Base-by-base conservation (phyloP, 2,797 vertebrate species). In the Rhyacichthys aspro region DNA sequence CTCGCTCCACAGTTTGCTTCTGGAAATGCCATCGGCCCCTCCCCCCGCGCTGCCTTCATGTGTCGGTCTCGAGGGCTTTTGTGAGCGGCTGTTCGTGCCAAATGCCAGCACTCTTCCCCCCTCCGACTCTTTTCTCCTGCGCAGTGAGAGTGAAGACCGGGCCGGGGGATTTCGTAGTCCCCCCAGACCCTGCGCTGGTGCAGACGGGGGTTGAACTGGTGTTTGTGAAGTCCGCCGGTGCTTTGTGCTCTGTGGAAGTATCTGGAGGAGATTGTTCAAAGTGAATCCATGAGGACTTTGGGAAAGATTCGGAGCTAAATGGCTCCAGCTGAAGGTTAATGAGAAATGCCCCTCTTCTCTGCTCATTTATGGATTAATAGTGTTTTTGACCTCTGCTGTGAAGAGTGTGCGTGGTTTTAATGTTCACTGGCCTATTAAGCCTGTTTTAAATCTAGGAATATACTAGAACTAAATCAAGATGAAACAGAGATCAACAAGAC, bases 31-130 rank as follows among this genome's bases (percentile, higher is more conserved):
- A 42, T 54, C 9, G 14, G 18, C 36, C 37, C 8, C 15, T 37
- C 52, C 52, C 37, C 52, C n/a, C n/a, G 6, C 38, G 7, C 37
- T 54, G 18, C 18, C 38, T 48, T 16, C 52, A 52, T 11, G 28
- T 55, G 11, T 10, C 32, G 11, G 36, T 17, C 46, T 28, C 38
- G 11, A 17, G 43, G 56, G 34, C 52, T 54, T n/a, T 54, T 54
- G 52, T 54, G 37, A 54, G 52, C 52, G 52, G 36, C 52, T 54
- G 52, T 54, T 54, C 34, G 11, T n/a, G 52, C 37, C 52, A 54
- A 54, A 54, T 54, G 52, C 52, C 52, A 46, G 44, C 43, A 23
- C 14, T 41, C 47, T 17, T 9, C 43, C n/a, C 15, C 46, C n/a
- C 55, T 18, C 19, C 15, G 43, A 54, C 44, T 17, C 41, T 33